Percentiles rank a stretch among this genome's conserved stretches.
Evolutionary conservation across 92 coral and sea anemone species (phyloP).

Genomic region (Paramuricea clavata): DNA sequence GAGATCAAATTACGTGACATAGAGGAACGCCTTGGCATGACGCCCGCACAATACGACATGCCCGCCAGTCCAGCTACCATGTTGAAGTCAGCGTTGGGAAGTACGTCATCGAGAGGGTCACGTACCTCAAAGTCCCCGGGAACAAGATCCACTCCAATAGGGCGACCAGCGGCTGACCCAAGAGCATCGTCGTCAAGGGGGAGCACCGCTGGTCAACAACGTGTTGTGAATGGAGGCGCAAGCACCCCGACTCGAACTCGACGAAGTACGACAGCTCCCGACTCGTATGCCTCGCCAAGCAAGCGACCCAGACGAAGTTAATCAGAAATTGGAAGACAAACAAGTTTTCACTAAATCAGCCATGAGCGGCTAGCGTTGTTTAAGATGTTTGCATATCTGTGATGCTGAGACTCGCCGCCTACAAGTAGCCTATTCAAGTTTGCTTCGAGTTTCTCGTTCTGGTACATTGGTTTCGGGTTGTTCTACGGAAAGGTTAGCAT

Average conservation of each 20-base stretch:
- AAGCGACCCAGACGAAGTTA: slow-evolving; percentile 30
- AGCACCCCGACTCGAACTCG: slow-evolving; percentile 37
- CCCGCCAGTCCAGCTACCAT: slow-evolving; percentile 99
- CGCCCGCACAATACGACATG: slow-evolving; percentile 98
- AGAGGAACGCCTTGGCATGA: slow-evolving; percentile 97
- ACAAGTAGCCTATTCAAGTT: too few species aligned
- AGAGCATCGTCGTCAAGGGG: slow-evolving; percentile 59
- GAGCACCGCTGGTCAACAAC: slow-evolving; percentile 33
- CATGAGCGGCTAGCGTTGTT: not conserved
- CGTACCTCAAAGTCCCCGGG: slow-evolving; percentile 60
- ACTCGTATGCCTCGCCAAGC: slow-evolving; percentile 39
- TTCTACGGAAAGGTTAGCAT: too few species aligned
- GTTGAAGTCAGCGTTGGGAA: slow-evolving; percentile 84
- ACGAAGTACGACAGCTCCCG: slow-evolving; percentile 45
- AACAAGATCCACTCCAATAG: slow-evolving; percentile 76
- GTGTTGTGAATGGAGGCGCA: slow-evolving; percentile 28
- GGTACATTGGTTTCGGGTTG: too few species aligned
- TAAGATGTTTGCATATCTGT: too few species aligned
- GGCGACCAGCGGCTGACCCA: slow-evolving; percentile 62
- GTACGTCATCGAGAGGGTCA: not conserved
- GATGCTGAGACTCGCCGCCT: too few species aligned
- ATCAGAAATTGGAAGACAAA: not conserved
- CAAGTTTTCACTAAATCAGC: too few species aligned
- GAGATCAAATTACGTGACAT: slow-evolving; percentile 93
- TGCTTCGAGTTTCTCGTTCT: too few species aligned